phyloP scores from a whole-genome alignment of 2,797 vertebrate genomes.

The Remorina albescens region DNA sequence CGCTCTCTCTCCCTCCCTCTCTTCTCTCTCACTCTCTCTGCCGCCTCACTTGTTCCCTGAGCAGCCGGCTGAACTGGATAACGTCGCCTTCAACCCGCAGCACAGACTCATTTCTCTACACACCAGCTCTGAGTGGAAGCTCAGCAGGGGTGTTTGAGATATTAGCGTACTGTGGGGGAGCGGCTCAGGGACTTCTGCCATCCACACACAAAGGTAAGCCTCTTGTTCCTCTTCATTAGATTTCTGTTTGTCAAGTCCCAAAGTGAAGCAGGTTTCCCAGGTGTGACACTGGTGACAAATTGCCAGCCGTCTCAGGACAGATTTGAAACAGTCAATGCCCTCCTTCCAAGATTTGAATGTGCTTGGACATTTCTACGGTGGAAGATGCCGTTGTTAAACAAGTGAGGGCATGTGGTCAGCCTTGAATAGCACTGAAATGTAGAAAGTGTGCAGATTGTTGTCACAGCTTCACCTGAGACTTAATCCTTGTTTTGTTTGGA shows the following conservation, averaged over 20 bases:
- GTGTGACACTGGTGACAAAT: constrained; percentile 5
- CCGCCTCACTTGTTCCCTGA: constrained; percentile 74
- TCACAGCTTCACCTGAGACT: constrained; percentile 33
- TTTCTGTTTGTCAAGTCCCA: constrained; percentile 32
- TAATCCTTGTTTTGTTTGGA: constrained; percentile 71
- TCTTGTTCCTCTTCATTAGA: constrained; percentile 29
- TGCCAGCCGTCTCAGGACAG: constrained; percentile 26
- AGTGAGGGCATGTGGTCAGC: constrained; percentile 6
- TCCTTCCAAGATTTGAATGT: neutral
- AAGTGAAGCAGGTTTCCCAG: constrained; percentile 42
- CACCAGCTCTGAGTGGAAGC: constrained; percentile 87
- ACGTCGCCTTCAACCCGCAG: constrained; percentile 77
- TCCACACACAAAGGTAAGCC: constrained; percentile 80
- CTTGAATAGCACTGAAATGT: constrained; percentile 11
- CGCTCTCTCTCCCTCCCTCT: constrained; percentile 9
- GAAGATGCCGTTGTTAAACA: constrained; percentile 10
- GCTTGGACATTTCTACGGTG: constrained; percentile 12
- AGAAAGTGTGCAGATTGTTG: constrained; percentile 44
- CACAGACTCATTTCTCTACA: constrained; percentile 85
- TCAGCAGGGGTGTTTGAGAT: constrained; percentile 88
- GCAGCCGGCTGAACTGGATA: constrained; percentile 76
- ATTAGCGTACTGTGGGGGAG: constrained; percentile 81
- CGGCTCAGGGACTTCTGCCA: constrained; percentile 76
- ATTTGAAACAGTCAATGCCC: constrained; percentile 9
- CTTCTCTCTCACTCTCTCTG: constrained; percentile 56